Percentiles rank a stretch among this genome's conserved stretches.
Conservation (phyloP, 2,797 vertebrate species). For the Sebastes flavidus region DNA sequence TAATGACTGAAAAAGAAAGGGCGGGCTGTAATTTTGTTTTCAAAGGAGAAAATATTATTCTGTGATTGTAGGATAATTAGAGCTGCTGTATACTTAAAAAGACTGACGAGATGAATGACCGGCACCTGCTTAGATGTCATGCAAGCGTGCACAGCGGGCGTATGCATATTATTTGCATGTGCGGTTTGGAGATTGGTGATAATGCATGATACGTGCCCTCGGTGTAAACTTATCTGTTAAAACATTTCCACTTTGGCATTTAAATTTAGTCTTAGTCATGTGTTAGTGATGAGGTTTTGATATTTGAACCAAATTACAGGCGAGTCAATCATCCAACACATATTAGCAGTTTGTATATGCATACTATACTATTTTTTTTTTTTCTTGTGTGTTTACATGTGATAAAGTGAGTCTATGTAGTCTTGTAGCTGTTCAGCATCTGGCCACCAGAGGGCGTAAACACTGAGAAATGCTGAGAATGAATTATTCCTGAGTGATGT, state of each 20-base stretch:
- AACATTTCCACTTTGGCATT: constrained; percentile 50
- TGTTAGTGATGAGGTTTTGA: constrained; percentile 48
- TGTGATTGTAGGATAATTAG: constrained; percentile 71
- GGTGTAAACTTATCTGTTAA: constrained; percentile 42
- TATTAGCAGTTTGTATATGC: constrained; percentile 7
- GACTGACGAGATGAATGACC: constrained; percentile 54
- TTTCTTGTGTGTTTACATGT: constrained; percentile 4
- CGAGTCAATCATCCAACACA: constrained; percentile 17
- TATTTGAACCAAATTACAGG: constrained; percentile 43
- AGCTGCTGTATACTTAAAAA: constrained; percentile 39
- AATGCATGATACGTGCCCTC: constrained; percentile 32
- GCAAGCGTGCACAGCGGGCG: constrained; percentile 31
- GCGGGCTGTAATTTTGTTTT: constrained; percentile 53
- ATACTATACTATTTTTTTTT: not conserved
- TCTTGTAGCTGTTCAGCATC: not conserved
- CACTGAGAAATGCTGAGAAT: not conserved
- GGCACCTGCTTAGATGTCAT: constrained; percentile 44
- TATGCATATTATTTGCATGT: constrained; percentile 43
- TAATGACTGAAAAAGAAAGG: constrained; percentile 36
- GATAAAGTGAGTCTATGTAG: too few species aligned
- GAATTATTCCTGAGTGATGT: not conserved
- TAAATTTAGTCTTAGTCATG: constrained; percentile 22
- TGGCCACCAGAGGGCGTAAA: constrained; percentile 60
- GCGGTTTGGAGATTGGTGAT: constrained; percentile 55
- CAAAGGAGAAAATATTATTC: constrained; percentile 56